phyloP scores from a whole-genome alignment of 2,797 vertebrate species.

The Rhynchotus rufescens region DNA sequence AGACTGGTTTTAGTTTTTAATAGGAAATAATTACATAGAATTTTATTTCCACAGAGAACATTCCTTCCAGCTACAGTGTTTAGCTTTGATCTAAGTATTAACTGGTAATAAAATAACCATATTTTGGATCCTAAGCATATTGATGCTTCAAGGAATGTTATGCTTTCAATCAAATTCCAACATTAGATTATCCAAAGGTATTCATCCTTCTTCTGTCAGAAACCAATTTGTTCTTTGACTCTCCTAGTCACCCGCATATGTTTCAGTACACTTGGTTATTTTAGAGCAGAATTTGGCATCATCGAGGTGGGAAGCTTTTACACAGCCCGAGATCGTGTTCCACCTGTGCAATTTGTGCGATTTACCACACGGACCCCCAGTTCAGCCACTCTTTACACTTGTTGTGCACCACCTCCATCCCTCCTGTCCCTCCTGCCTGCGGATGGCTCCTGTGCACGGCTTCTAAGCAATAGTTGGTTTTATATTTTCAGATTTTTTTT shows the following conservation, averaged over 20 bases:
- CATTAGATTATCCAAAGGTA: constrained; percentile 51
- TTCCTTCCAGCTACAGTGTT: constrained; percentile 56
- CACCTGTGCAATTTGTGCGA: neutral
- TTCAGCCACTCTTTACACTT: constrained; percentile 15
- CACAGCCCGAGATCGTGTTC: neutral
- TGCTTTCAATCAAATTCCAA: constrained; percentile 65
- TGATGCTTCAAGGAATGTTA: constrained; percentile 68
- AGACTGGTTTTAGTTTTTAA: constrained; percentile 52
- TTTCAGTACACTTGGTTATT: constrained; percentile 19
- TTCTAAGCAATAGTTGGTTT: neutral
- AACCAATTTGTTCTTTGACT: constrained; percentile 41
- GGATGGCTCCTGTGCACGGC: fast-evolving
- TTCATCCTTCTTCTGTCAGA: constrained; percentile 55
- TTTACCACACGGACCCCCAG: neutral
- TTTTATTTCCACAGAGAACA: constrained; percentile 51
- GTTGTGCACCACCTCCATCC: neutral
- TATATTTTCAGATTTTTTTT: neutral
- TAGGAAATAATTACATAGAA: constrained; percentile 68
- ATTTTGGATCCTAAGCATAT: constrained; percentile 47
- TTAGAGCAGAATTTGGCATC: constrained; percentile 22
- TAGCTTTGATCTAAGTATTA: constrained; percentile 55
- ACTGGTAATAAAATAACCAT: constrained; percentile 63
- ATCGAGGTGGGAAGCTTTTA: constrained; percentile 23
- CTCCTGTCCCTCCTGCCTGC: neutral
- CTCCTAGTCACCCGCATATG: constrained; percentile 28